Evolutionary conservation across 2,888 invertebrate genomes (phyloP), one percentile per base, ranked within the genome.

Genomic region (Diarsia brunnea): DNA sequence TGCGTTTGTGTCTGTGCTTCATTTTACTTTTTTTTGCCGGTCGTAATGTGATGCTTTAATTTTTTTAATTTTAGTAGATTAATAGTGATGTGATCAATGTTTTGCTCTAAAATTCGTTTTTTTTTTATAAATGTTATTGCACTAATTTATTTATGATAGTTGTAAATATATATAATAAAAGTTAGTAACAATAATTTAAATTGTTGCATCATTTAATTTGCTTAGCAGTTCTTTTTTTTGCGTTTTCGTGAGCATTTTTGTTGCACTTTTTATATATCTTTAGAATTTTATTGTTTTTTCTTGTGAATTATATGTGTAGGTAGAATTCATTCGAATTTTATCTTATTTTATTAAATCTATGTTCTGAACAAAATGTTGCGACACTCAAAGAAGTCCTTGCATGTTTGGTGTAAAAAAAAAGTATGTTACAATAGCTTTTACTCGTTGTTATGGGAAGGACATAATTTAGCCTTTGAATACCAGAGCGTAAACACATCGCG

Each of bases 1-100:
- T 95, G 93, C 90, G 92, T 94, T 92, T 93, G 90, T 93, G 91
- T 91, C 90, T 95, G 92, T 94, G 95, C 95, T 93, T 95, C 87
- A 86, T 91, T 90, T 88, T 89, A 68, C 68, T 88, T 92, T 92
- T 88, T 93, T 94, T 85, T 88, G 94, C 95, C 86, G 87, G 89
- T 92, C 71, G 92, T 95, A 89, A 89, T 93, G 94, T 95, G 91
- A 90, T 90, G 95, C 94, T 94, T 94, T 75, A 84, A 84, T 84
- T 86, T 85, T n/a, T 88, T 91, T 91, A 79, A 74, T 84, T 90
- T 83, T 84, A 68, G 86, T 91, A 90, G 84, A 63, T 78, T 84
- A 78, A 81, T 85, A 87, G 85, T 79, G 76, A 81, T 74, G 74
- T 84, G 72, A 69, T 82, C 74, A 75, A 68, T 85, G 74, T 83